Percentiles rank a stretch among this genome's conserved stretches.
These are phyloP conservation scores for Rhinogobio ventralis DNA, from an alignment of 2,797 vertebrate genomes.

Conservation along the genomic window DNA sequence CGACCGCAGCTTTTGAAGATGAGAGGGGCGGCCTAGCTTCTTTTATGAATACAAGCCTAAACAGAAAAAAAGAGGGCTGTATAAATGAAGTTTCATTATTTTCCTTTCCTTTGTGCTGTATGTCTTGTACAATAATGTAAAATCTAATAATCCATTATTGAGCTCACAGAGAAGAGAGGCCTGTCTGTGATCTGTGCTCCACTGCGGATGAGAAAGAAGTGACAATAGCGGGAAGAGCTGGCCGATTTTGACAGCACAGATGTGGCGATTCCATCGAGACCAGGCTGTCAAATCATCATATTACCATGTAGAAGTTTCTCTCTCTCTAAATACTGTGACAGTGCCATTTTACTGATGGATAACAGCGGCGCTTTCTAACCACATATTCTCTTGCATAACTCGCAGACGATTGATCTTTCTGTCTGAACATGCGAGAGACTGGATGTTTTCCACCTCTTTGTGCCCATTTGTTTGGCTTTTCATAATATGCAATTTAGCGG, in stretches of 20 bases:
- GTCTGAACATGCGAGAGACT: constrained; percentile 61
- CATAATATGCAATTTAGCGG: constrained; percentile 69
- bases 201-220: constrained; percentile 2
- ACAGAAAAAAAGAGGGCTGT: constrained; percentile 29
- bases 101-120: constrained; percentile 49
- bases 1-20: constrained; percentile 65
- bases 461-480: constrained; percentile 73
- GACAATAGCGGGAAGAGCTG: constrained; percentile 45
- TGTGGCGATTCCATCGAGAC: constrained; percentile 32
- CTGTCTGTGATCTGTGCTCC: constrained; percentile 48
- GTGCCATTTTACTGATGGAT: constrained; percentile 72
- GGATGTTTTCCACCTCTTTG: constrained; percentile 73
- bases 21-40: constrained; percentile 53
- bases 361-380: constrained; percentile 71
- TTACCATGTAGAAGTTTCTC: constrained; percentile 35
- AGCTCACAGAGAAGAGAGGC: constrained; percentile 38
- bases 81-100: constrained; percentile 61
- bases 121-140: constrained; percentile 59
- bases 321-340: constrained; percentile 65
- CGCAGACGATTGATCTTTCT: constrained; percentile 68
- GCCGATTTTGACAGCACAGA: constrained; percentile 40
- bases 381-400: constrained; percentile 74
- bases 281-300: constrained; percentile 65
- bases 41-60: constrained; percentile 43
- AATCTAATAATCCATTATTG: constrained; percentile 59